A percentile compares a stretch with the other conserved stretches of the same genome.
These are phyloP conservation scores for Ardeotis arabs DNA, from an alignment of 2,113 vertebrate genomes.

Conservation along the genomic window DNA sequence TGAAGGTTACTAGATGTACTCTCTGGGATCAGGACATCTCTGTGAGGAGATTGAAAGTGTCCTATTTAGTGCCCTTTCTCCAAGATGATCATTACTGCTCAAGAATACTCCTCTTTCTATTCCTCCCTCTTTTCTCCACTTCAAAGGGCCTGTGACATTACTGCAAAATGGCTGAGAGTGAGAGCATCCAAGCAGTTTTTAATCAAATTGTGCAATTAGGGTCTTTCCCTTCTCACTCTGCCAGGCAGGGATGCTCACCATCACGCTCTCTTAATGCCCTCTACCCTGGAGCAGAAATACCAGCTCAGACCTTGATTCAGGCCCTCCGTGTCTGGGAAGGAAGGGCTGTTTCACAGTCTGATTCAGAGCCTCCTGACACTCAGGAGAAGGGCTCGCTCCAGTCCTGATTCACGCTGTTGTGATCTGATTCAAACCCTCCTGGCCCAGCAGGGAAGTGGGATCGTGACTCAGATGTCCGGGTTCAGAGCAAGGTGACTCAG, in stretches of 20 bases:
- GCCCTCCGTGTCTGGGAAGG: neutral
- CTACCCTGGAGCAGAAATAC: neutral
- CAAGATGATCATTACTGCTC: neutral
- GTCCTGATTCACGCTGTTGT: neutral
- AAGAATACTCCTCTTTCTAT: neutral
- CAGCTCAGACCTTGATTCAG: conserved; percentile 29
- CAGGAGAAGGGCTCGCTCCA: neutral
- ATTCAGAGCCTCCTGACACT: conserved; percentile 54
- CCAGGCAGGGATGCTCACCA: neutral
- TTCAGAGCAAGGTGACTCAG: neutral
- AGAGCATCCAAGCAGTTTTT: neutral
- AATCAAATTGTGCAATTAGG: neutral
- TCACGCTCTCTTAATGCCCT: neutral
- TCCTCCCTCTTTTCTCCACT: neutral
- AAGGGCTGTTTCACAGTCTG: neutral
- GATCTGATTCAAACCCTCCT: conserved; percentile 36
- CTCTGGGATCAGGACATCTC: neutral
- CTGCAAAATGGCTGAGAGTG: neutral
- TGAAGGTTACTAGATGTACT: neutral
- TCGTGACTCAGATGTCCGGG: neutral
- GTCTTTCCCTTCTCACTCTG: neutral
- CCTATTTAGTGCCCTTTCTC: neutral
- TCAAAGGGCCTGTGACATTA: neutral
- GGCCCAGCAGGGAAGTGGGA: neutral
- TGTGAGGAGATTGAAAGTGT: neutral